Evolutionary conservation across 2,888 invertebrate genomes (phyloP).

Genomic region (Drosophila vallismaia): DNA sequence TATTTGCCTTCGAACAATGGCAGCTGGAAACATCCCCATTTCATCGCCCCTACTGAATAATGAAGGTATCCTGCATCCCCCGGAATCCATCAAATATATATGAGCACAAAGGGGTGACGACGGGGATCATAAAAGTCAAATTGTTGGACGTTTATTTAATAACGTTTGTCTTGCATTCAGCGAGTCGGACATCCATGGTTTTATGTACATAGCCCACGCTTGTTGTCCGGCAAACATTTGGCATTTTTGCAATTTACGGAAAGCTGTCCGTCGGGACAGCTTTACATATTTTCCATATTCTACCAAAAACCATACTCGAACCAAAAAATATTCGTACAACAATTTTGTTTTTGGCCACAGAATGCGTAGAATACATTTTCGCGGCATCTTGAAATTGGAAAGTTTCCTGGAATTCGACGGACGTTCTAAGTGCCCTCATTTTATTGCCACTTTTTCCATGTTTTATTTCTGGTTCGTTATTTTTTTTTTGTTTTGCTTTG

Average conservation of each 20-base stretch:
- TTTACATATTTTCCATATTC: slow-evolving; percentile 56
- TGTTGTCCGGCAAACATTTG: slow-evolving; percentile 6
- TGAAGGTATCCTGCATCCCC: slow-evolving; percentile 10
- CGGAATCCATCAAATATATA: slow-evolving; percentile 22
- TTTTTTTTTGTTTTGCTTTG: neutral
- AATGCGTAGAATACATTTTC: slow-evolving; percentile 50
- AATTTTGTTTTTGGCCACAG: slow-evolving; percentile 41
- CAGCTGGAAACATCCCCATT: slow-evolving; percentile 22
- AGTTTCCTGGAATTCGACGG: slow-evolving; percentile 64
- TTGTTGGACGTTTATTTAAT: slow-evolving; percentile 49
- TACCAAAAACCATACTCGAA: slow-evolving; percentile 38
- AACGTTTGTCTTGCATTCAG: slow-evolving; percentile 39
- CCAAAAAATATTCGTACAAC: slow-evolving; percentile 45
- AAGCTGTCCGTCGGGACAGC: slow-evolving; percentile 47
- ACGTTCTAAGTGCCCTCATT: slow-evolving; percentile 72
- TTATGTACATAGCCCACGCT: slow-evolving; percentile 10
- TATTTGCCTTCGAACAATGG: slow-evolving; percentile 63
- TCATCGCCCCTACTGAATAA: slow-evolving; percentile 18
- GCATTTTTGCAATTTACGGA: slow-evolving; percentile 40
- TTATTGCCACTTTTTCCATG: slow-evolving; percentile 39
- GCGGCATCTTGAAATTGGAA: slow-evolving; percentile 24
- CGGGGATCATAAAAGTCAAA: slow-evolving; percentile 20
- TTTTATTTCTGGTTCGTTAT: slow-evolving; percentile 24
- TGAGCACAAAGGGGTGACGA: neutral
- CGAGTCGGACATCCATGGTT: slow-evolving; percentile 5